A percentile compares a stretch with the other conserved stretches of the same genome.
phyloP scores from a whole-genome alignment of 2,113 vertebrate species.

The Herpetotheres cachinnans region DNA sequence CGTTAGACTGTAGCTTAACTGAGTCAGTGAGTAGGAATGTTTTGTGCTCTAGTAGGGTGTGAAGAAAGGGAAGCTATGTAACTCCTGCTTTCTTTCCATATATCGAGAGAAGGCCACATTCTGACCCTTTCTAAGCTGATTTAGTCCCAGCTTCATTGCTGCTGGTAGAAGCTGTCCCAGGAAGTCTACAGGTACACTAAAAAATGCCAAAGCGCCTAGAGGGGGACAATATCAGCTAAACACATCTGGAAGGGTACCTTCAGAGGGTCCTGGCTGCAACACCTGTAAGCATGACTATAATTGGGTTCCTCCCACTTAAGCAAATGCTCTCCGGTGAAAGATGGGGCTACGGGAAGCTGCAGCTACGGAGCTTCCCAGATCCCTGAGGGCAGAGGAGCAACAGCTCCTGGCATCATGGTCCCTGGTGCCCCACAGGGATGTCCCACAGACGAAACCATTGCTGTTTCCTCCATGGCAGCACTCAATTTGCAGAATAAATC shows the following conservation, averaged over 20 bases:
- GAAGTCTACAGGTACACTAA: background rate
- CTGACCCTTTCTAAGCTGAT: background rate
- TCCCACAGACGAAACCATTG: background rate
- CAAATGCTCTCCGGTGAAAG: background rate
- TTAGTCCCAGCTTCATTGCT: background rate
- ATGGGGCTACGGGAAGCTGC: accelerated
- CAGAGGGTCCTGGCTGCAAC: background rate
- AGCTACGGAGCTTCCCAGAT: background rate
- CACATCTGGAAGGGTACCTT: background rate
- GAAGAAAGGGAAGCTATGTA: background rate
- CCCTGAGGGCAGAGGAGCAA: background rate
- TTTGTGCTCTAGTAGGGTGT: background rate
- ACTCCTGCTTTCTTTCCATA: background rate
- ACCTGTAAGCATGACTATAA: background rate
- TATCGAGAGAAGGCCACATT: background rate
- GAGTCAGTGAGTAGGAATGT: background rate
- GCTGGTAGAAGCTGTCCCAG: background rate
- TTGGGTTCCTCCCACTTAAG: background rate
- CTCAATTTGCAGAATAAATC: background rate
- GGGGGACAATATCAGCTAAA: background rate
- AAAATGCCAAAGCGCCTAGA: background rate
- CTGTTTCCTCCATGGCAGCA: background rate
- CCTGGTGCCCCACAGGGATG: accelerated
- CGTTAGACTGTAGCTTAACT: background rate
- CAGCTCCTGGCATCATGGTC: background rate